A percentile compares a stretch with the other conserved stretches of the same genome.
Evolutionary conservation across 2,888 invertebrate genomes (phyloP).

Genomic region (Exocentrus adspersus): DNA sequence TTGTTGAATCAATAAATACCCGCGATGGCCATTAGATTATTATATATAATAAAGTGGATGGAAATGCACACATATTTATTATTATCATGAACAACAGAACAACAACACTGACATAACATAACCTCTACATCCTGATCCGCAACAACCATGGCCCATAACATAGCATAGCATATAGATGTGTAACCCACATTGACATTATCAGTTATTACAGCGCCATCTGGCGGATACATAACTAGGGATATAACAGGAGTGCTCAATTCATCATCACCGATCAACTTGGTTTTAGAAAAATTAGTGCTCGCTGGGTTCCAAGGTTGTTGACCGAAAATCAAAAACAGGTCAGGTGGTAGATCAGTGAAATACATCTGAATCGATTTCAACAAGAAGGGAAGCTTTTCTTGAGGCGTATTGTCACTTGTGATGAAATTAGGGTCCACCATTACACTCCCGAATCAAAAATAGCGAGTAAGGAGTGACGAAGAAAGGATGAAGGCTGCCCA

Average conservation of each 20-base stretch:
- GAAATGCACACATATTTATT: too few relatives aligned
- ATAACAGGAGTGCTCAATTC: neutral
- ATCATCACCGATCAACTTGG: constrained; percentile 4
- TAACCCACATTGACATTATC: too few relatives aligned
- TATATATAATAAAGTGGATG: too few relatives aligned
- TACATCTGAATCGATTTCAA: neutral
- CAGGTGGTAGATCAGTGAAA: constrained; percentile 1
- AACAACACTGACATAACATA: too few relatives aligned
- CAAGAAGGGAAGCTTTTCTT: neutral
- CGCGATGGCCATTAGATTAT: too few relatives aligned
- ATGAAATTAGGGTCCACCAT: neutral
- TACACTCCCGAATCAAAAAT: neutral
- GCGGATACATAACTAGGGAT: too few relatives aligned
- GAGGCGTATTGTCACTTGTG: neutral
- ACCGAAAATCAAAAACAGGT: constrained; percentile 8
- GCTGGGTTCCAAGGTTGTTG: constrained; percentile 5
- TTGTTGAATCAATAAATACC: too few relatives aligned
- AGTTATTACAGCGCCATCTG: too few relatives aligned
- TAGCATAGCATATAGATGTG: too few relatives aligned
- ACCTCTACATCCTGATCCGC: too few relatives aligned
- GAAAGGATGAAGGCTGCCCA: neutral
- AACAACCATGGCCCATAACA: too few relatives aligned
- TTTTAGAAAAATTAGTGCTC: constrained; percentile 5
- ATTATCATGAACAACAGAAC: too few relatives aligned
- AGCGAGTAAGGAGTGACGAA: neutral